Conservation (phyloP, 2,888 invertebrate species). For the Willowsia nigromaculata region DNA sequence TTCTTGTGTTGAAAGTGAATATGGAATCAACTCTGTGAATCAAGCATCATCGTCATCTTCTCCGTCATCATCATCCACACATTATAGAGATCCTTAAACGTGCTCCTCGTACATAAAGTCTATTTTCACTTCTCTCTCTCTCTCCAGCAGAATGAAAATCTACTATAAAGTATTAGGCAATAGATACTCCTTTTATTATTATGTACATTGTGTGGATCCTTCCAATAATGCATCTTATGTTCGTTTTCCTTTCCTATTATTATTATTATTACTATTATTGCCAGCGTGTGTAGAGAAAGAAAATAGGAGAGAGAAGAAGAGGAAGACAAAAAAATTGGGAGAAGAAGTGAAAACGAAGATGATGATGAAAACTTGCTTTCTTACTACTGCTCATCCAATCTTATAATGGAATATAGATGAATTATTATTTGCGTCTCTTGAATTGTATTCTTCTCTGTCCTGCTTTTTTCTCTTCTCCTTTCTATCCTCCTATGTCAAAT, state of each 20-base stretch:
- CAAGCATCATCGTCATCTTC: constrained; percentile 44
- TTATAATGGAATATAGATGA: constrained; percentile 73
- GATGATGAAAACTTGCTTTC: constrained; percentile 65
- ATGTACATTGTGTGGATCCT: constrained; percentile 29
- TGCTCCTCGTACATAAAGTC: constrained; percentile 41
- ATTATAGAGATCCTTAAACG: constrained; percentile 52
- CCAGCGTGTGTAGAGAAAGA: too few species aligned
- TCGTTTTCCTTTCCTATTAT: constrained; percentile 36
- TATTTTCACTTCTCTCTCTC: constrained; percentile 36
- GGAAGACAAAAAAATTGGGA: not conserved
- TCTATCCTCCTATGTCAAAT: constrained; percentile 48
- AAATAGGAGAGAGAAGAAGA: constrained; percentile 12
- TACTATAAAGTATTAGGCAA: constrained; percentile 1
- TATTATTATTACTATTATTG: constrained; percentile 45
- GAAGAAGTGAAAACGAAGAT: constrained; percentile 33
- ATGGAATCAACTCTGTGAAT: constrained; percentile 57
- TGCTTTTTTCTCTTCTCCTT: constrained; percentile 26
- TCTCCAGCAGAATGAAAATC: constrained; percentile 11
- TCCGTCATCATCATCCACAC: constrained; percentile 47
- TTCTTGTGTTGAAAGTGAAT: constrained; percentile 29
- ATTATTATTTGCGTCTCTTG: constrained; percentile 72
- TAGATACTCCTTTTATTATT: constrained; percentile 30
- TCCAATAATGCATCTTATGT: constrained; percentile 44
- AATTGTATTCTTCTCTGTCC: constrained; percentile 59
- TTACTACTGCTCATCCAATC: constrained; percentile 68